These are phyloP conservation scores for Drosophila sp. DNA, from an alignment of 1,140 invertebrate genomes.

Conservation along the genomic window DNA sequence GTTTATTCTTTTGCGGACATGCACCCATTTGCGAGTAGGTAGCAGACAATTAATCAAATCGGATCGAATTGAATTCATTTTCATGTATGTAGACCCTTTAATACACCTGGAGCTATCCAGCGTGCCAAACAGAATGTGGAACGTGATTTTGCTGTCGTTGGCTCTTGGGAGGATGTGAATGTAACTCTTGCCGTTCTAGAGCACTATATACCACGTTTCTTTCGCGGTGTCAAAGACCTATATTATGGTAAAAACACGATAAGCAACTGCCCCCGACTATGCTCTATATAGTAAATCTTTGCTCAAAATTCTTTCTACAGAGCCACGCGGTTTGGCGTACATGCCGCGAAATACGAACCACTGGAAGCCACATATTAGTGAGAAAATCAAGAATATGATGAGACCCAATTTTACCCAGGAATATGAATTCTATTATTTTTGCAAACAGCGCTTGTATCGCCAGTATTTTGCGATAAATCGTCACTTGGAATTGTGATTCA, in stretches of 20 bases:
- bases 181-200: slow-evolving; percentile 91
- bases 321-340: slow-evolving; percentile 40
- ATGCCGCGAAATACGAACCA: slow-evolving; percentile 51
- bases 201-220: slow-evolving; percentile 91
- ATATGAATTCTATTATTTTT: slow-evolving; percentile 71
- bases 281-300: slow-evolving; percentile 61
- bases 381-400: slow-evolving; percentile 50
- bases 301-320: slow-evolving; percentile 21
- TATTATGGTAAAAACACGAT: slow-evolving; percentile 87
- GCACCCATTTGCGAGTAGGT: slow-evolving; percentile 90
- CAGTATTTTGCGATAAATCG: slow-evolving; percentile 68
- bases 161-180: slow-evolving; percentile 92
- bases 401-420: slow-evolving; percentile 62
- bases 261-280: too few species aligned
- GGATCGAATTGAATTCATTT: slow-evolving; percentile 7
- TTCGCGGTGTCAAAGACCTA: slow-evolving; percentile 88
- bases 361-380: slow-evolving; percentile 63
- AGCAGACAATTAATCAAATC: background rate
- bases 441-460: slow-evolving; percentile 68
- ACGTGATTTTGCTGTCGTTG: slow-evolving; percentile 92
- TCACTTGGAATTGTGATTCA: slow-evolving; percentile 27
- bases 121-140: slow-evolving; percentile 92
- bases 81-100: slow-evolving; percentile 87
- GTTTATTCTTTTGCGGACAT: slow-evolving; percentile 94
- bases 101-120: slow-evolving; percentile 90